These are phyloP conservation scores for Haemorhous mexicanus DNA, from an alignment of 2,113 vertebrate species.

Conservation along the genomic window DNA sequence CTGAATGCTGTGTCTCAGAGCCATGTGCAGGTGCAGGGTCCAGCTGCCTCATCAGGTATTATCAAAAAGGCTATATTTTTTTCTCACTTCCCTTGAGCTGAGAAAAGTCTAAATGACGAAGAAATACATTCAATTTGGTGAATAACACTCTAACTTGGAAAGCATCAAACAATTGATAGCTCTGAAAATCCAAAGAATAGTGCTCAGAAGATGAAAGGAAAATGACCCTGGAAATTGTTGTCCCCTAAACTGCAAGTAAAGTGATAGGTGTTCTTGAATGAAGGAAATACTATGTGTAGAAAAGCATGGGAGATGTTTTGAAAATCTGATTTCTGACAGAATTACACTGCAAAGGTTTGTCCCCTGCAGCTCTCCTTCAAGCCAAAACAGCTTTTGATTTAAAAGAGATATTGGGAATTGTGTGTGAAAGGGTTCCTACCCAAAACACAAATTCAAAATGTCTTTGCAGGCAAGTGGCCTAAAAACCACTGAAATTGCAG, in stretches of 20 bases:
- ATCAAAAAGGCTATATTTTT: background rate
- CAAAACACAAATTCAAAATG: background rate
- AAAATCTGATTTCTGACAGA: background rate
- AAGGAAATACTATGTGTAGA: background rate
- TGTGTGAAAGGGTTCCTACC: background rate
- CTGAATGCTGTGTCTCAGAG: background rate
- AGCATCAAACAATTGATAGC: background rate
- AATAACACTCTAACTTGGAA: background rate
- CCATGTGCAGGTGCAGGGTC: background rate
- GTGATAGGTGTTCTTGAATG: background rate
- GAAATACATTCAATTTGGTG: background rate
- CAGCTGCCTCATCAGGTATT: background rate
- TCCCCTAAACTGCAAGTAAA: background rate
- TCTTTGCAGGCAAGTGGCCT: background rate
- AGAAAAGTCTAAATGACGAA: background rate
- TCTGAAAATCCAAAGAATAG: background rate
- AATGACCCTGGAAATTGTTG: background rate
- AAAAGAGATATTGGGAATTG: background rate
- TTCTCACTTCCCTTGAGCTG: background rate
- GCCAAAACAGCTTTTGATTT: background rate
- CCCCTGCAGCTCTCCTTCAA: background rate
- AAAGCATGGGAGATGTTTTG: background rate
- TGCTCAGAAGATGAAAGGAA: background rate
- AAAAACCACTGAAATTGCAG: background rate
- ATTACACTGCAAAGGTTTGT: background rate